These are phyloP conservation scores for Nannoperca australis DNA, from an alignment of 2,797 vertebrate genomes.

Conservation along the genomic window DNA sequence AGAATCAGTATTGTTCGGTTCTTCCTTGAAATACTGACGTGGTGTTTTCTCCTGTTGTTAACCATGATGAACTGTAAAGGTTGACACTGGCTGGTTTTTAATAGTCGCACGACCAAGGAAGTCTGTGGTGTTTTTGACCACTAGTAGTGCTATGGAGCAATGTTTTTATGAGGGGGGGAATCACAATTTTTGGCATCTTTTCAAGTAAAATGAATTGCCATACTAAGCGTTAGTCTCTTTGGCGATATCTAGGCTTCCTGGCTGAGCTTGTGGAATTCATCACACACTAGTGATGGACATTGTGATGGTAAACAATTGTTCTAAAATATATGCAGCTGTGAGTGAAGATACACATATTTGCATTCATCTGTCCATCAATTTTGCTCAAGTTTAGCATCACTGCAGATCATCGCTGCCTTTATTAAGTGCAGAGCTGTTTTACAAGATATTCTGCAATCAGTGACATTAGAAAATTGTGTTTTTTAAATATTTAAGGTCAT, in stretches of 20 bases:
- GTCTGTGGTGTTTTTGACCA: not conserved
- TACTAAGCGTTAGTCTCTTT: not conserved
- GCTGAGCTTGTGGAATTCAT: not conserved
- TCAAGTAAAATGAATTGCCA: not conserved
- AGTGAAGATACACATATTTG: not conserved
- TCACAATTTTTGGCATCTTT: not conserved
- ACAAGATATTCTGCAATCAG: not conserved
- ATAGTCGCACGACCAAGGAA: not conserved
- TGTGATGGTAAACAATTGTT: not conserved
- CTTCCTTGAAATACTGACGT: no score
- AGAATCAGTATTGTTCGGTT: not conserved
- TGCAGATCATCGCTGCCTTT: not conserved
- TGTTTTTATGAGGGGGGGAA: not conserved
- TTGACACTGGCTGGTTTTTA: not conserved
- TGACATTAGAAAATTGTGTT: not conserved
- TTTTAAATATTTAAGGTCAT: slow-evolving; percentile 18
- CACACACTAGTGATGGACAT: not conserved
- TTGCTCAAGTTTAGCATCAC: not conserved
- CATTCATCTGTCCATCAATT: not conserved
- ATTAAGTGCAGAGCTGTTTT: not conserved
- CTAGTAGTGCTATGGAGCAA: not conserved
- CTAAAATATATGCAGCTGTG: not conserved
- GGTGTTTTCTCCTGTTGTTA: not conserved
- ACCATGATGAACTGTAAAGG: not conserved
- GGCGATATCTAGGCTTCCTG: not conserved